A percentile compares a stretch with the other conserved stretches of the same genome.
phyloP scores from a whole-genome alignment of 2,797 vertebrate genomes.

The Fundulus diaphanus region DNA sequence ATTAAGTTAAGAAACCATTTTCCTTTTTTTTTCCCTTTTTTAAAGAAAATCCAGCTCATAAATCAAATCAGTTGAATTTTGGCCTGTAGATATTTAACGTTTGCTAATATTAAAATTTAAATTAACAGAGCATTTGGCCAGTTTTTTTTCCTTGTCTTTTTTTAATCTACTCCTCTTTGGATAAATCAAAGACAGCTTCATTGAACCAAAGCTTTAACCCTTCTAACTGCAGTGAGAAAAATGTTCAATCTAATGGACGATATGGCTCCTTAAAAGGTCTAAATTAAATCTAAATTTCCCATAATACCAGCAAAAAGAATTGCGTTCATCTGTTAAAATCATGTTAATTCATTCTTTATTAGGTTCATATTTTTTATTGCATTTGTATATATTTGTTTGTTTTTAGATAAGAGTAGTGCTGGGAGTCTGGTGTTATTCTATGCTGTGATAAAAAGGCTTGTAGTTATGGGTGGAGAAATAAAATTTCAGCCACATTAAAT shows the following conservation, averaged over 20 bases:
- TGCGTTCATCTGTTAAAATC: neutral
- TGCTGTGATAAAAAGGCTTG: neutral
- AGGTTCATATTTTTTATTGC: neutral
- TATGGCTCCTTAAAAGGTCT: neutral
- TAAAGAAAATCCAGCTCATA: too few relatives aligned
- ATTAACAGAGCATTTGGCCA: too few relatives aligned
- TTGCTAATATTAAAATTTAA: too few relatives aligned
- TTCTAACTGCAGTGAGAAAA: too few relatives aligned
- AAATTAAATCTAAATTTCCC: neutral
- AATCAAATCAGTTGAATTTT: neutral
- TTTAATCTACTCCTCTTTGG: too few relatives aligned
- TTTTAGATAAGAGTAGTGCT: neutral
- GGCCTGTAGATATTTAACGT: neutral
- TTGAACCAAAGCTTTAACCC: too few relatives aligned
- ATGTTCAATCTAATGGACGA: too few relatives aligned
- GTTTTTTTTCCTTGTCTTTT: too few relatives aligned
- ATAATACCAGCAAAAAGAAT: neutral
- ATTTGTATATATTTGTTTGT: neutral
- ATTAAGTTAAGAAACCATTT: too few relatives aligned
- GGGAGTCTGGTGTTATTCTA: neutral
- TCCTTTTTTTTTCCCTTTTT: too few relatives aligned
- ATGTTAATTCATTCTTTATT: neutral
- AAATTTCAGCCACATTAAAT: neutral
- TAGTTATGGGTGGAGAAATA: neutral
- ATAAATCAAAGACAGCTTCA: too few relatives aligned